A percentile compares a stretch with the other conserved stretches of the same genome.
These are phyloP conservation scores for Perca flavescens DNA, from an alignment of 2,113 vertebrate species.

Conservation along the genomic window DNA sequence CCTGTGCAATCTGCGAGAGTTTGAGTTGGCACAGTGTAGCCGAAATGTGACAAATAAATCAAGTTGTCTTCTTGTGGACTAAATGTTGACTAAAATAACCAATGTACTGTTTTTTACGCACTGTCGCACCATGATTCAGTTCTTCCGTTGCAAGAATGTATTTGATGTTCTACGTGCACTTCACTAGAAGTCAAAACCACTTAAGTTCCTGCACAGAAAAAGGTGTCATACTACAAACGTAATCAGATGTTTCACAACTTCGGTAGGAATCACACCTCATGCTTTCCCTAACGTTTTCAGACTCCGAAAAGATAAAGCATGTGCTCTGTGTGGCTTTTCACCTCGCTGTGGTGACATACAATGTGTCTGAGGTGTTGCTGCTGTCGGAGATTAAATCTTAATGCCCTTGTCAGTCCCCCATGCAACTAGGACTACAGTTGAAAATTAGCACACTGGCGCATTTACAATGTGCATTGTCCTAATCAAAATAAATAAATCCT, in stretches of 20 bases:
- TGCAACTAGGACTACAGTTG: too few species aligned
- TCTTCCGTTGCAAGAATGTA: background rate
- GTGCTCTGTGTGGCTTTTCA: background rate
- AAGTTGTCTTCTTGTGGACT: background rate
- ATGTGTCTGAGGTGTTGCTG: constrained; percentile 17
- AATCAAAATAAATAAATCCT: too few species aligned
- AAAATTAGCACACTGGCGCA: too few species aligned
- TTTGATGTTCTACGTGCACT: background rate
- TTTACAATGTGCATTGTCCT: too few species aligned
- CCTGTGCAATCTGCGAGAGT: background rate
- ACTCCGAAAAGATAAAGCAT: background rate
- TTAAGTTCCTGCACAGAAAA: background rate
- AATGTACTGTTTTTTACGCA: background rate
- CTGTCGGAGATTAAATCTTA: background rate
- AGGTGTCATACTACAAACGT: background rate
- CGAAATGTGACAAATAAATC: background rate
- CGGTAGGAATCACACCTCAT: background rate
- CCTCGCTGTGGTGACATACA: background rate
- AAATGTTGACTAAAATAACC: constrained; percentile 24
- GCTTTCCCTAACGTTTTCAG: background rate
- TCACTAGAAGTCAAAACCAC: constrained; percentile 3
- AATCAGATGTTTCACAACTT: constrained; percentile 11
- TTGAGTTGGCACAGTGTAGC: background rate
- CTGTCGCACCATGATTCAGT: background rate
- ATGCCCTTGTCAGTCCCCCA: background rate